Conservation (phyloP, 2,113 vertebrate species). For the Bufo gargarizans region DNA sequence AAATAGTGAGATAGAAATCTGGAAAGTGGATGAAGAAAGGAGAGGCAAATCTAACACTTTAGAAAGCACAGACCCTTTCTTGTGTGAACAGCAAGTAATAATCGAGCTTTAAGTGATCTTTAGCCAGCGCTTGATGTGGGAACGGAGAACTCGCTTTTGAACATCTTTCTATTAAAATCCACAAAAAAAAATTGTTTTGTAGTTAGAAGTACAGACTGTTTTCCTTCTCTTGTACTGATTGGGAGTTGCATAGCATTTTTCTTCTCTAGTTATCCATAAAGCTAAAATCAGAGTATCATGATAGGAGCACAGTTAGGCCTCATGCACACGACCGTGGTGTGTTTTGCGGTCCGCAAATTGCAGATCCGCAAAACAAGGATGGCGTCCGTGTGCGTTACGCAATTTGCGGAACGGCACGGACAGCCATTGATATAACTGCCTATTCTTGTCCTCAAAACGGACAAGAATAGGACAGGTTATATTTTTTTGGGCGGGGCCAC, state of each 20-base stretch:
- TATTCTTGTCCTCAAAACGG: no score
- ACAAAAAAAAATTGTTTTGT: not conserved
- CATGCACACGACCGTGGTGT: no score
- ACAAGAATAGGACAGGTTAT: no score
- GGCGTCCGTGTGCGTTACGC: no score
- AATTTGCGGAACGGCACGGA: no score
- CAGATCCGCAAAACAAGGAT: no score
- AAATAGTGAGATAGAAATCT: not conserved
- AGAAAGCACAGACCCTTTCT: not conserved
- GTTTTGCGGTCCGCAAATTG: no score
- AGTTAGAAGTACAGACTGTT: not conserved
- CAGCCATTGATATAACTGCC: no score
- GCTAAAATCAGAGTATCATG: not conserved
- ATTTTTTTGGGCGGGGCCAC: no score
- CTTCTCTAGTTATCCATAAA: not conserved
- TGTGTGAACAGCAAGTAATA: not conserved
- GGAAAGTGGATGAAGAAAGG: not conserved
- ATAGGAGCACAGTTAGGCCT: no score
- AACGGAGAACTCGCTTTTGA: not conserved
- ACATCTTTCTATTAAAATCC: not conserved
- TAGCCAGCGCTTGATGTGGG: constrained; percentile 6
- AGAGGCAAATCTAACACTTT: not conserved
- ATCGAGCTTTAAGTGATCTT: not conserved
- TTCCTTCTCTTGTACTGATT: not conserved
- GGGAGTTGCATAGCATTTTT: not conserved